Base-by-base conservation (phyloP, 2,888 invertebrate species). In the Subacronicta megacephala region DNA sequence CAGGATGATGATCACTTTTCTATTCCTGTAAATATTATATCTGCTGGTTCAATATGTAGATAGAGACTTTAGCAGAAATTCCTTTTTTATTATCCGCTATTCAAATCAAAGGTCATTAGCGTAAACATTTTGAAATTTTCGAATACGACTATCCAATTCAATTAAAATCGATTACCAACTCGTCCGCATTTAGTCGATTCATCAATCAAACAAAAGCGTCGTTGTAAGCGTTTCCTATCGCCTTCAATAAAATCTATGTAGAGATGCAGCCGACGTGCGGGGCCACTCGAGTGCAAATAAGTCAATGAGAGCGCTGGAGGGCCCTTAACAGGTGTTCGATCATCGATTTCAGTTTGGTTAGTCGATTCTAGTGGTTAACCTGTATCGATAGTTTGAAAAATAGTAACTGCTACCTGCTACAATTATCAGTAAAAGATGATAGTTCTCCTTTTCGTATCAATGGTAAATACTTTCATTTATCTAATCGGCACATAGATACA, bases 241-340 rank as follows among this genome's bases (percentile, higher is more conserved):
- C 59, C 67, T 74, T 74, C 62, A 73, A 72, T 76, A 77, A 78
- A 73, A 69, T 33, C 61, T 45, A 54, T 45, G 60, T 62, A 49
- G 71, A 42, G 47, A 69, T 78, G 81, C 72, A 69, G 43, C 64
- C 40, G 81, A 75, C 72, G 71, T 70, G 66, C 63, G 49, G 52
- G 23, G 63, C 35, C 57, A 61, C 70, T 71, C 65, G 66, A 80
- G 69, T 67, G 79, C 77, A 79, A 82, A 82, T 82, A 85, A 81
- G 77, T 84, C 81, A 81, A 77, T 78, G 75, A 64, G 65, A 81
- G 65, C 45, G 60, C 60, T 51, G 23, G 72, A 84, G 80, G 61
- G 81, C 84, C 73, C 89, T 89, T 87, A 81, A 83, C 88, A 90
- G 87, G 89, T 90, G 90, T 89, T 85, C 80, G 72, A 80, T 83